phyloP scores from a whole-genome alignment of 2,113 vertebrate species.

The Tragelaphus scriptus region DNA sequence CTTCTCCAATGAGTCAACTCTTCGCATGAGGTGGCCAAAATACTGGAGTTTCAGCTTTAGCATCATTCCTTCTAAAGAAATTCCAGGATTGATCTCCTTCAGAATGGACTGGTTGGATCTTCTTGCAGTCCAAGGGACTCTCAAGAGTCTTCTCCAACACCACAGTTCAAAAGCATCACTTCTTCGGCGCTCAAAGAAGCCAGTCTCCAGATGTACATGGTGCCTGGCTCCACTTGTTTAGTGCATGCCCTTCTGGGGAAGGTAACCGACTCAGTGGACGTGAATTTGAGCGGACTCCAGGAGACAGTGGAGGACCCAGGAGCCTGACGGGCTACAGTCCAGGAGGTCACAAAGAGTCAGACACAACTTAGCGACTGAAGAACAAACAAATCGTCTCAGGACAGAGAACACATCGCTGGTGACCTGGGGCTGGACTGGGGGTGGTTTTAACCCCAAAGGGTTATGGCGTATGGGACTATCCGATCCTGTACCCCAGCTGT shows the following conservation, averaged over 20 bases:
- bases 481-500: too few species aligned
- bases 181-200: neutral
- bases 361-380: neutral
- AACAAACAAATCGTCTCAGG: neutral
- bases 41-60: too few species aligned
- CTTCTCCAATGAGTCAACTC: too few species aligned
- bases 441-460: too few species aligned
- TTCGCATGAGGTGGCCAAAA: too few species aligned
- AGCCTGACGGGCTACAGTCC: neutral
- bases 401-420: fast-evolving
- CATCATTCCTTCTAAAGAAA: too few species aligned
- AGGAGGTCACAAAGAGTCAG: neutral
- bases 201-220: fast-evolving
- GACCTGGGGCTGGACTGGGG: neutral
- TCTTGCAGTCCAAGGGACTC: too few species aligned
- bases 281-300: neutral
- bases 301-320: neutral
- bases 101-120: too few species aligned
- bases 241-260: neutral
- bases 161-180: too few species aligned
- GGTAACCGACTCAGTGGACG: neutral
- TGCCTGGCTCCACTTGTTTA: neutral
- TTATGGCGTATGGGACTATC: neutral
- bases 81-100: too few species aligned
- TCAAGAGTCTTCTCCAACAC: too few species aligned